Base-by-base conservation (phyloP, 2,797 vertebrate species). In the Phrynocephalus forsythii region DNA sequence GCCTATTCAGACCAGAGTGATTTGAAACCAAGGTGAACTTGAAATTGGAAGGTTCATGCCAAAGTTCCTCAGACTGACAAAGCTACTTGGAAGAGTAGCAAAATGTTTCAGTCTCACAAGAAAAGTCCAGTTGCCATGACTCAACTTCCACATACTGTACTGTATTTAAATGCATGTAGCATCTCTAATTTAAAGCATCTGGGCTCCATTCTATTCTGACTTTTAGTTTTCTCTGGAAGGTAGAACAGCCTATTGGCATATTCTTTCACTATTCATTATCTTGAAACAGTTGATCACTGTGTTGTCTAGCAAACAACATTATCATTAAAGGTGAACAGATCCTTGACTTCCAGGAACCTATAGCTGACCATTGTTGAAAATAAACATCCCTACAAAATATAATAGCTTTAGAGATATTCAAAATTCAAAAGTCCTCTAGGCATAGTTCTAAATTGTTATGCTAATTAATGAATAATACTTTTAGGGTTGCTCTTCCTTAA, bases 351-450 rank as follows among this genome's bases (percentile, higher is more conserved):
- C 94, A 97, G 96, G 97, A 94, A 95, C 30, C 3, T 93, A 98
- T 98, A 98, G 97, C 98, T 96, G 96, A 96, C 98, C 96, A 91
- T 90, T 94, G 94, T 96, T 91, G 91, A 87, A 93, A 97, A 96
- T 96, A 98, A 97, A 97, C 96, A 95, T 94, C 76, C 91, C 93
- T 92, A 97, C 97, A 96, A 98, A 97, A 93, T 95, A 95, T 91
- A 93, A 95, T 96, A 92, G 95, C 94, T 81, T 52, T 92, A 92
- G 72, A 88, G 90, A 91, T 82, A 16, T 79, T 92, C 18, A 30
- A 56, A 30, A 83, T 16, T 72, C 24, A 56, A 30, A 67, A 82
- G 16, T 68, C 26, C 33, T 48, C 66, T 48, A 3, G 1, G 9
- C 16, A 16, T 26, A 15, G 33, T 28, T 81, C 28, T 78, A 78